These are phyloP conservation scores for Lasioglossum lativentre DNA, from an alignment of 2,888 invertebrate genomes.

Conservation along the genomic window DNA sequence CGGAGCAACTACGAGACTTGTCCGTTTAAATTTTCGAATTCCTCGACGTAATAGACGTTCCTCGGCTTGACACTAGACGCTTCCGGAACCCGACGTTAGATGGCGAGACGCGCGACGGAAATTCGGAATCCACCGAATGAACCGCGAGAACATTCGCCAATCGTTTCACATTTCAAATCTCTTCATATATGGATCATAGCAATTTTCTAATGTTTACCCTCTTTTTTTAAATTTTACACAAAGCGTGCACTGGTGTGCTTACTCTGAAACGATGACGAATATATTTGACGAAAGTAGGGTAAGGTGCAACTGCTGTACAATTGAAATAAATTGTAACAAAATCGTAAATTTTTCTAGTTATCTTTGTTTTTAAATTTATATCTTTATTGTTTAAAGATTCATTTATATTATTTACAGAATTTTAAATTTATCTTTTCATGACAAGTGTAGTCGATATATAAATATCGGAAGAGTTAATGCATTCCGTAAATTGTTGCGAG, in stretches of 20 bases:
- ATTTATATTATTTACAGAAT: not conserved
- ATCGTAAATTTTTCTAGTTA: too few species aligned
- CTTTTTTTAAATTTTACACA: too few species aligned
- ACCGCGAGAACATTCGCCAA: conserved; percentile 32
- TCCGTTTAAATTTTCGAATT: conserved; percentile 74
- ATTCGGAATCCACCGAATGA: conserved; percentile 32
- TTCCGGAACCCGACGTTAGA: conserved; percentile 49
- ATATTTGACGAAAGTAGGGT: not conserved
- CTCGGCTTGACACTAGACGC: conserved; percentile 47
- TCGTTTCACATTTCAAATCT: not conserved
- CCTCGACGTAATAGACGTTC: conserved; percentile 61
- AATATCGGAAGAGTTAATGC: too few species aligned
- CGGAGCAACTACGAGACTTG: conserved; percentile 49
- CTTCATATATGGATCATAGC: not conserved
- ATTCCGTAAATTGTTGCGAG: too few species aligned
- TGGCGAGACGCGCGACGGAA: conserved; percentile 35
- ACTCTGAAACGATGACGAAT: not conserved
- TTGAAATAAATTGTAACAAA: not conserved
- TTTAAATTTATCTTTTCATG: not conserved
- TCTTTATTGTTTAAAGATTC: not conserved
- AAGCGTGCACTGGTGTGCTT: too few species aligned
- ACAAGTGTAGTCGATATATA: not conserved
- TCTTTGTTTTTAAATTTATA: not conserved
- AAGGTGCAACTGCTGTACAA: not conserved
- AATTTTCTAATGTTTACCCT: too few species aligned